phyloP scores from a whole-genome alignment of 1,140 invertebrate species.

The Plutomurus gul region DNA sequence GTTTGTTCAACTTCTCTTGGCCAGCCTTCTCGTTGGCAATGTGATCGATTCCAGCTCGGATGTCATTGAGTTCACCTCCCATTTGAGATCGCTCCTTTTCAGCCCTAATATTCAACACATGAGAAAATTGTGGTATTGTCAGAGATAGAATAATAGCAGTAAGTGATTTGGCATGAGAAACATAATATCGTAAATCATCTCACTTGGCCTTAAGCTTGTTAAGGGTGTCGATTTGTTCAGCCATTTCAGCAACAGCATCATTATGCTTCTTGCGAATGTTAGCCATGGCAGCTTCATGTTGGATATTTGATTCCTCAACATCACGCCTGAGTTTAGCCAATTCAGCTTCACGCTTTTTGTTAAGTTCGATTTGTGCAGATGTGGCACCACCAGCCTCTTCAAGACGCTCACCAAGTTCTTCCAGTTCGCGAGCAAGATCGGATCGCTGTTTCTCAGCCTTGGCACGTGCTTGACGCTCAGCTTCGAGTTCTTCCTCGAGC shows the following conservation, averaged over 20 bases:
- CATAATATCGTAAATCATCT: no score
- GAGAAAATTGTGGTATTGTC: no score
- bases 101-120: no score
- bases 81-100: slow-evolving; percentile 84
- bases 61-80: slow-evolving; percentile 88
- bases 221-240: slow-evolving; percentile 98
- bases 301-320: slow-evolving; percentile 96
- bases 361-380: slow-evolving; percentile 96
- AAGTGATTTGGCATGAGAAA: no score
- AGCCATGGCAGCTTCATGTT: slow-evolving; percentile 93
- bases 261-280: slow-evolving; percentile 99
- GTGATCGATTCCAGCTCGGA: slow-evolving; percentile 85
- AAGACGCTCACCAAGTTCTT: slow-evolving; percentile 94
- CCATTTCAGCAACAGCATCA: slow-evolving; percentile 96
- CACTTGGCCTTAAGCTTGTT: slow-evolving; percentile 96
- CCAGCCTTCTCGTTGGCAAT: slow-evolving; percentile 91
- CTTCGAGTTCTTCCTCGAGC: slow-evolving; percentile 96
- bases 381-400: slow-evolving; percentile 99
- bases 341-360: slow-evolving; percentile 99
- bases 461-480: slow-evolving; percentile 76
- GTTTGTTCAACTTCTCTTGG: slow-evolving; percentile 95
- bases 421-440: slow-evolving; percentile 93
- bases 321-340: slow-evolving; percentile 96
- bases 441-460: slow-evolving; percentile 98
- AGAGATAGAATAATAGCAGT: no score